Percentiles rank a stretch among this genome's conserved stretches.
These are phyloP conservation scores for Scomberomorus guttatus DNA, from an alignment of 2,797 vertebrate species.

Conservation along the genomic window DNA sequence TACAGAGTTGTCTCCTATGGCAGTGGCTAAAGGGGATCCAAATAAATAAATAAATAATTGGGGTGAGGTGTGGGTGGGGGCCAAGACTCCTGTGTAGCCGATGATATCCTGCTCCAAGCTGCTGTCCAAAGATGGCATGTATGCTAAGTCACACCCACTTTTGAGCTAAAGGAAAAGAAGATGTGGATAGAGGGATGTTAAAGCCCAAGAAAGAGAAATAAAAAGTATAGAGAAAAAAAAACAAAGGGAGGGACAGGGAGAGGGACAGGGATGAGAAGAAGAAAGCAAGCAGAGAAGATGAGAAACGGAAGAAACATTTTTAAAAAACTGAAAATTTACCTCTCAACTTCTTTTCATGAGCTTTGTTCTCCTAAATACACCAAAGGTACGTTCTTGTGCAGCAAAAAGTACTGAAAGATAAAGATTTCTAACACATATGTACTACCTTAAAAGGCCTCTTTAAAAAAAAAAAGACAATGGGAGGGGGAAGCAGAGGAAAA, in stretches of 20 bases:
- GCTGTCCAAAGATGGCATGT: too few species aligned
- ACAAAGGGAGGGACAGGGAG: not conserved
- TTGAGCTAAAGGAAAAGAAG: too few species aligned
- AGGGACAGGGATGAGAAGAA: too few species aligned
- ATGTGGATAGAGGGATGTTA: not conserved
- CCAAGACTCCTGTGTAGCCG: too few species aligned
- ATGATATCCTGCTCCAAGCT: too few species aligned
- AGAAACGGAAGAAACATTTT: too few species aligned
- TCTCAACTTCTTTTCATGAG: not conserved
- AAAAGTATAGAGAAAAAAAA: not conserved
- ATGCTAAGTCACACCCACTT: too few species aligned
- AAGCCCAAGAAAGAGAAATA: not conserved
- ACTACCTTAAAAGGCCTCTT: not conserved
- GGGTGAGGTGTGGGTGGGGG: too few species aligned
- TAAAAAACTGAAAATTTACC: not conserved
- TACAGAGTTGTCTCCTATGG: too few species aligned
- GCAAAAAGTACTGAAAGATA: too few species aligned
- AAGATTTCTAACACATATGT: not conserved
- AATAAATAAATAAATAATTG: too few species aligned
- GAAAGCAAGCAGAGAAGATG: not conserved
- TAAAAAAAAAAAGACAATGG: not conserved
- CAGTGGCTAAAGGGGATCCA: too few species aligned
- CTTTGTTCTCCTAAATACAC: not conserved
- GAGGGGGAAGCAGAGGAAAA: not conserved
- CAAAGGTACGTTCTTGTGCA: not conserved